Evolutionary conservation across 2,888 invertebrate species (phyloP), one percentile per base, ranked within the genome.

Genomic region (Sphaeridia pumilis): DNA sequence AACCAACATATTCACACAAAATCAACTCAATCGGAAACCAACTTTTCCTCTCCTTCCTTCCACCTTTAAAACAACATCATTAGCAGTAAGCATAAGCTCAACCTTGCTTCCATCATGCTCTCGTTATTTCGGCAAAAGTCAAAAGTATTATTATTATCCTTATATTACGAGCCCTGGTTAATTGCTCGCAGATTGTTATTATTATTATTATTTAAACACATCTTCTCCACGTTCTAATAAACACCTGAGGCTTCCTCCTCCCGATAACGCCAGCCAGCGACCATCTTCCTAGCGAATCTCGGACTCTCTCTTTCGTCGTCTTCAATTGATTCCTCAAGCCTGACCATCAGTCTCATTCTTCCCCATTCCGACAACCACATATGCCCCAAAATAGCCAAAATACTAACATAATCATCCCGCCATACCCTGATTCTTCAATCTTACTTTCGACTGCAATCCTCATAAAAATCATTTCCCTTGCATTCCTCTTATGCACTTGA

Each of bases 311-410:
- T 48, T 25, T 24, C 36, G 10, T 49, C 34, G 24, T 46, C 41
- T 3, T 49, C 36, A 49, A n/a, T 49, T 49, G 49, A 49, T 49
- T 49, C 49, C 49, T 38, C 49, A 49, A 31, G 35, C 31, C 24
- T 24, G 35, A 41, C 49, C 25, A 47, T 31, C 31, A 7, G 7
- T 7, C 31, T 31, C 31, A 31, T 7, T 31, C 14, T 10, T 31
- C 31, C 7, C 31, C 31, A 31, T 14, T 10, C 31, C 14, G 31
- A 31, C 14, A 10, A 7, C 31, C 31, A 38, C 38, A 38, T 38
- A 17, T 38, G 5, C 17, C 38, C 38, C 17, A 14, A 38, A 38
- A 38, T 17, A 7, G 31, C 7, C 14, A 7, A 31, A 10, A 31
- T 31, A 38, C 5, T 17, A 38, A 17, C 38, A 12, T 38, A 17